phyloP scores from a whole-genome alignment of 2,888 invertebrate species.

The Oegoconia quadripuncta region DNA sequence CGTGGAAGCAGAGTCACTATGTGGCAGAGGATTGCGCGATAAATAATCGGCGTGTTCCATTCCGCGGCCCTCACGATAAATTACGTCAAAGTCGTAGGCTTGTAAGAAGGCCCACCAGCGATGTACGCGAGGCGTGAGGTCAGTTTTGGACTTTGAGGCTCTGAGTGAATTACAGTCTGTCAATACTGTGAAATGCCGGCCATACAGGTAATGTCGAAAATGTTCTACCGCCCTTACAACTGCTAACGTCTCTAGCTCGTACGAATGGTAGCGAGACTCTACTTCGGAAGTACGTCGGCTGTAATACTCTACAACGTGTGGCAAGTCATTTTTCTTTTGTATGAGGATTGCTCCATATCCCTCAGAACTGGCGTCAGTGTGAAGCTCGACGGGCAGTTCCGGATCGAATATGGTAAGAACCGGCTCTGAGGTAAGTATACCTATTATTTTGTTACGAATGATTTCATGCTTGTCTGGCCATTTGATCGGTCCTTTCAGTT shows the following conservation, averaged over 20 bases:
- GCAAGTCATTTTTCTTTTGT: conserved; percentile 7
- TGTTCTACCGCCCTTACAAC: conserved; percentile 14
- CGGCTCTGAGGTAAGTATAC: conserved; percentile 17
- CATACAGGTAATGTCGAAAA: conserved; percentile 16
- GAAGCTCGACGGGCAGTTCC: conserved; percentile 14
- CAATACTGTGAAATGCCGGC: conserved; percentile 12
- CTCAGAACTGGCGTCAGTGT: conserved; percentile 27
- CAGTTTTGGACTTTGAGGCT: conserved; percentile 12
- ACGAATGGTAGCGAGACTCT: conserved; percentile 20
- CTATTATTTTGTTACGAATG: conserved; percentile 16
- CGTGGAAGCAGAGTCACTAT: background rate
- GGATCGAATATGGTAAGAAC: conserved; percentile 19
- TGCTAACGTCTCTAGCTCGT: conserved; percentile 22
- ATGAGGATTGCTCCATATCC: conserved; percentile 23
- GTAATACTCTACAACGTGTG: conserved; percentile 13
- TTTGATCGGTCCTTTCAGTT: conserved; percentile 15
- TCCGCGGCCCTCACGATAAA: conserved; percentile 13
- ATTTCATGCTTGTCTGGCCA: conserved; percentile 24
- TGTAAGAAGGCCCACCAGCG: conserved; percentile 21
- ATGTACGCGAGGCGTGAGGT: conserved; percentile 18
- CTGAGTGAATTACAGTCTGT: conserved; percentile 19
- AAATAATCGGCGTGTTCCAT: conserved; percentile 25
- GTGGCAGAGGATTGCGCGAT: conserved; percentile 21
- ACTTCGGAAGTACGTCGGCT: conserved; percentile 11
- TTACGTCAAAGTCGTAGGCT: conserved; percentile 20